Percentiles rank a stretch among this genome's conserved stretches.
Conservation (phyloP, 2,113 vertebrate species). For the Campylorhamphus procurvoides region DNA sequence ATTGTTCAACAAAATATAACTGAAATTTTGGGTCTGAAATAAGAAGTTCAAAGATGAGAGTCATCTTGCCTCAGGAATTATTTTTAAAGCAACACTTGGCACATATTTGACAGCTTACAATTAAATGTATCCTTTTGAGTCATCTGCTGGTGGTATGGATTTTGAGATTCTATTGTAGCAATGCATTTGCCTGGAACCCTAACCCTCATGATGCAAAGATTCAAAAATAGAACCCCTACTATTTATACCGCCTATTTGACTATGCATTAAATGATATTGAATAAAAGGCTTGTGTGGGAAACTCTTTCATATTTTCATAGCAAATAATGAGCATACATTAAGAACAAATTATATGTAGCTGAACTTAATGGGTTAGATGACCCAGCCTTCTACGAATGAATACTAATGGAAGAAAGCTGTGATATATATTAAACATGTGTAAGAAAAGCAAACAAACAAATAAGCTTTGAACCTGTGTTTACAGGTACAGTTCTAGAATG, state of each 20-base stretch:
- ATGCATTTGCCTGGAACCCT: neutral
- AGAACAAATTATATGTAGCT: constrained; percentile 48
- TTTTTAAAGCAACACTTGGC: neutral
- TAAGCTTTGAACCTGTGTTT: neutral
- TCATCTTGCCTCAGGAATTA: neutral
- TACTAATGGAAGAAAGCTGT: constrained; percentile 30
- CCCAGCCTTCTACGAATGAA: constrained; percentile 40
- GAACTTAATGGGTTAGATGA: constrained; percentile 43
- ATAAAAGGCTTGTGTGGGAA: constrained; percentile 38
- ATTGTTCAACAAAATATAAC: neutral
- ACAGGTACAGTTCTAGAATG: neutral
- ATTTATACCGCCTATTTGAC: constrained; percentile 24
- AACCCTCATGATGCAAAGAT: neutral
- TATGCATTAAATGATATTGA: constrained; percentile 29
- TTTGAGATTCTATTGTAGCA: neutral
- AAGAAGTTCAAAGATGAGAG: neutral
- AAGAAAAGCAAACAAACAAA: constrained; percentile 23
- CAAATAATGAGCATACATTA: constrained; percentile 57
- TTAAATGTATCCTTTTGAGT: neutral
- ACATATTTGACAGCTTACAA: neutral
- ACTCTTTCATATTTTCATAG: constrained; percentile 32
- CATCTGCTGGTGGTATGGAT: neutral
- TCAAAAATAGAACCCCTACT: neutral
- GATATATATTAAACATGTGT: constrained; percentile 1
- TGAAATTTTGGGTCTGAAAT: neutral